Percentiles rank a stretch among this genome's conserved stretches.
Conservation (phyloP, 2,888 invertebrate genomes). For the Schizaphis graminum region DNA sequence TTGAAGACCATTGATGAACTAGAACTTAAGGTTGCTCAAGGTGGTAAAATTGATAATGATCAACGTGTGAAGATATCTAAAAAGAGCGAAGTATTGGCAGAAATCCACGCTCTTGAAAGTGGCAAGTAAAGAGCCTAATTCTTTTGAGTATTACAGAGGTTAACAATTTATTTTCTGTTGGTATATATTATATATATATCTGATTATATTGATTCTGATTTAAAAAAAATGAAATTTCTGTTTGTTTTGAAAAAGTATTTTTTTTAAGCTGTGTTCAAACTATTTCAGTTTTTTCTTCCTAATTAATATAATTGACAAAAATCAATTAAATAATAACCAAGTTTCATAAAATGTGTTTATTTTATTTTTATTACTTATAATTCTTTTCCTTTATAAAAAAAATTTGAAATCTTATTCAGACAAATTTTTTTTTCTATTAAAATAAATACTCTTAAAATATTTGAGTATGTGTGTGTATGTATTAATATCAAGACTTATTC, state of each 20-base stretch:
- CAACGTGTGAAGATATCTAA: slow-evolving; percentile 89
- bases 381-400: slow-evolving; percentile 33
- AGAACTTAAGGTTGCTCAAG: slow-evolving; percentile 84
- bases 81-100: slow-evolving; percentile 81
- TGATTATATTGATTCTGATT: slow-evolving; percentile 57
- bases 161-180: slow-evolving; percentile 59
- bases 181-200: slow-evolving; percentile 50
- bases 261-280: slow-evolving; percentile 30
- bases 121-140: slow-evolving; percentile 34
- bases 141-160: slow-evolving; percentile 52
- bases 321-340: slow-evolving; percentile 55
- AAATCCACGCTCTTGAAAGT: slow-evolving; percentile 78
- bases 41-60: slow-evolving; percentile 88
- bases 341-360: slow-evolving; percentile 49
- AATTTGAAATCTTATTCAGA: background rate
- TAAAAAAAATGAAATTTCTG: slow-evolving; percentile 39
- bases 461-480: background rate
- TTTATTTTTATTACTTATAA: slow-evolving; percentile 38
- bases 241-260: slow-evolving; percentile 53
- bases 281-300: slow-evolving; percentile 43
- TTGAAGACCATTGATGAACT: slow-evolving; percentile 91
- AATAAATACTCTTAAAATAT: slow-evolving; percentile 22
- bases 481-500: slow-evolving; percentile 14
- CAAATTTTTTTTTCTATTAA: slow-evolving; percentile 40
- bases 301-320: slow-evolving; percentile 52